Conservation (phyloP, 2,797 vertebrate species). For the Lemur catta region DNA sequence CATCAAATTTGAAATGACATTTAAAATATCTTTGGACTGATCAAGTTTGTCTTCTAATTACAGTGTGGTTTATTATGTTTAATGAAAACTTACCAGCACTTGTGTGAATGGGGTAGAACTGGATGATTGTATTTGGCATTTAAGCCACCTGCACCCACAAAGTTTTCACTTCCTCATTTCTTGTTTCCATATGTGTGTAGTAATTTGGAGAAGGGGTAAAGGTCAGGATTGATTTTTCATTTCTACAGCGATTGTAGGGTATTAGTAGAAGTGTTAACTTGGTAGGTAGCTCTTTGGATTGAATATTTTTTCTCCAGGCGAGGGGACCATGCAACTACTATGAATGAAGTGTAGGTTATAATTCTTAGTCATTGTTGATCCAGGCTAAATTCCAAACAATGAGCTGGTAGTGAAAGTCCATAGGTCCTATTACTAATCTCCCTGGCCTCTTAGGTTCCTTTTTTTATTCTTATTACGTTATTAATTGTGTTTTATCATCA, state of each 20-base stretch:
- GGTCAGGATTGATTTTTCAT: slow-evolving; percentile 1
- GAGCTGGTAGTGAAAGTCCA: slow-evolving; percentile 60
- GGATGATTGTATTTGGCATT: background rate
- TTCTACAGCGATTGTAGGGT: background rate
- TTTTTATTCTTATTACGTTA: slow-evolving; percentile 68
- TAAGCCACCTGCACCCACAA: background rate
- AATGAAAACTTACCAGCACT: slow-evolving; percentile 8
- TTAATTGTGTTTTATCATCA: slow-evolving; percentile 63
- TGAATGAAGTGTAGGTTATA: slow-evolving; percentile 55
- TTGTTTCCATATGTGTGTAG: background rate
- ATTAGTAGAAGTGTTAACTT: background rate
- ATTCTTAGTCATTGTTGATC: slow-evolving; percentile 73
- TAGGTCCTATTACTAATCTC: slow-evolving; percentile 63
- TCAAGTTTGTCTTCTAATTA: background rate
- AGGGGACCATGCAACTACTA: background rate
- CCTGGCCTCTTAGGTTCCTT: slow-evolving; percentile 37
- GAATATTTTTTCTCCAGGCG: slow-evolving; percentile 37
- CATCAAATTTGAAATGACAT: slow-evolving; percentile 56
- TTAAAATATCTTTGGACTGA: slow-evolving; percentile 64
- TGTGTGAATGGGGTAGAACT: slow-evolving; percentile 11
- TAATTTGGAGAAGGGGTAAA: slow-evolving; percentile 32
- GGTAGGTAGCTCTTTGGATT: background rate
- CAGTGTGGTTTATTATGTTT: background rate
- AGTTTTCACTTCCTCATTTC: background rate
- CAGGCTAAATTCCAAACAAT: slow-evolving; percentile 69